phyloP scores from a whole-genome alignment of 37 sponge, comb jelly and placozoan genomes.

The Chondrosia reniformis region DNA sequence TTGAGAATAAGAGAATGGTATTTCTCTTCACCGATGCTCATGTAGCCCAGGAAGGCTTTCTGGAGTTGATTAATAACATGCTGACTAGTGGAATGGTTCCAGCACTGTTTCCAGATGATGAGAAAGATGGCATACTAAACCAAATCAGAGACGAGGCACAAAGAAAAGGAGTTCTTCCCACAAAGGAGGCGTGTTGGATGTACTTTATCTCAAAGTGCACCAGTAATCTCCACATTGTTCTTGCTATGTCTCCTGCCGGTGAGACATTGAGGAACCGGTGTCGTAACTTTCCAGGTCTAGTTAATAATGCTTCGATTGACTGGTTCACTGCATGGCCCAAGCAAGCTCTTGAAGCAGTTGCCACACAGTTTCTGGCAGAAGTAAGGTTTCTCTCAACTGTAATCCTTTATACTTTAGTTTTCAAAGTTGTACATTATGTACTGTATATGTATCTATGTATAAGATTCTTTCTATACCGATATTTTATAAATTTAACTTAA shows the following conservation, averaged over 20 bases:
- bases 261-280: slow-evolving; percentile 93
- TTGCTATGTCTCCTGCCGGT: slow-evolving; percentile 96
- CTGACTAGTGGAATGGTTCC: slow-evolving; percentile 99
- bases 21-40: slow-evolving; percentile 98
- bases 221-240: slow-evolving; percentile 94
- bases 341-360: slow-evolving; percentile 97
- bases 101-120: slow-evolving; percentile 96
- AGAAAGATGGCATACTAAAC: slow-evolving; percentile 87
- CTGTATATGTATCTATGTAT: too few relatives aligned
- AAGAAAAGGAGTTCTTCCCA: slow-evolving; percentile 78
- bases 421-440: too few relatives aligned
- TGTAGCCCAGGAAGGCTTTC: slow-evolving; percentile 98
- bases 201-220: slow-evolving; percentile 92
- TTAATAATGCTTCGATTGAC: slow-evolving; percentile 93
- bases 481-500: too few relatives aligned
- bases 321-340: slow-evolving; percentile 99
- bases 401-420: too few relatives aligned
- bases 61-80: slow-evolving; percentile 99
- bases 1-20: slow-evolving; percentile 95
- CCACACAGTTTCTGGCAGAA: slow-evolving; percentile 88
- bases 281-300: slow-evolving; percentile 97
- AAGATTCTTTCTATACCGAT: too few relatives aligned
- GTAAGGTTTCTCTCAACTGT: slow-evolving; percentile 58
- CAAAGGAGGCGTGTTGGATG: slow-evolving; percentile 88
- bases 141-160: slow-evolving; percentile 90